phyloP scores from a whole-genome alignment of 2,113 vertebrate genomes.

The Megaceryle maxima region DNA sequence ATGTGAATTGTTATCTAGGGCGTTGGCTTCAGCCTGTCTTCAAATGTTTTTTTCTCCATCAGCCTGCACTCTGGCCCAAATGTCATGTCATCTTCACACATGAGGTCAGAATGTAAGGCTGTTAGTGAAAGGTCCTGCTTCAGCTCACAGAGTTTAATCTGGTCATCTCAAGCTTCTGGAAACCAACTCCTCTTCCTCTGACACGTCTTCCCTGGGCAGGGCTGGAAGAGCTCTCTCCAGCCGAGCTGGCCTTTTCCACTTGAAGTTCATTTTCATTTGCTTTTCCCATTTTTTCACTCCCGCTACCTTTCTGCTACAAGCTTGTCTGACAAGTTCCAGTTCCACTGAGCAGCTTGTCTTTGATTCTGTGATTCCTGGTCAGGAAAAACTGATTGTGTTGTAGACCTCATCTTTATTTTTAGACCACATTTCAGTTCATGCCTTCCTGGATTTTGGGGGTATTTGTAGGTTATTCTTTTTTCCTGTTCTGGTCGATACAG shows the following conservation, averaged over 20 bases:
- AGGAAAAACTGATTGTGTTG: not conserved
- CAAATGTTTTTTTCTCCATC: not conserved
- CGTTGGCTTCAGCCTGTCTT: not conserved
- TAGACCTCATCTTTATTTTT: not conserved
- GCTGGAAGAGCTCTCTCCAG: not conserved
- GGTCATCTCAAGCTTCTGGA: not conserved
- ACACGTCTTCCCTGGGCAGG: not conserved
- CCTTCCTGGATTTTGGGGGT: not conserved
- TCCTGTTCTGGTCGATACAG: not conserved
- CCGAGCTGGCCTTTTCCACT: not conserved
- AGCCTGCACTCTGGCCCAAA: not conserved
- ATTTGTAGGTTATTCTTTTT: not conserved
- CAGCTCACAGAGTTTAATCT: not conserved
- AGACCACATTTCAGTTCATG: not conserved
- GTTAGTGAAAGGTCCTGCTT: not conserved
- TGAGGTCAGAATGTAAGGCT: not conserved
- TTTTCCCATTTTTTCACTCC: not conserved
- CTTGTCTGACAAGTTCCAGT: not conserved
- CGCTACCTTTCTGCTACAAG: not conserved
- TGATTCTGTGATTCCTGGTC: not conserved
- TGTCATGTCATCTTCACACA: not conserved
- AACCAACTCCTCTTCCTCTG: not conserved
- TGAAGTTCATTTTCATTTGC: not conserved
- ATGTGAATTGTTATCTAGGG: not conserved
- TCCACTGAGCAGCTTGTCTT: not conserved